Base-by-base conservation (phyloP, 2,888 invertebrate genomes). In the Plagodis dolabraria region DNA sequence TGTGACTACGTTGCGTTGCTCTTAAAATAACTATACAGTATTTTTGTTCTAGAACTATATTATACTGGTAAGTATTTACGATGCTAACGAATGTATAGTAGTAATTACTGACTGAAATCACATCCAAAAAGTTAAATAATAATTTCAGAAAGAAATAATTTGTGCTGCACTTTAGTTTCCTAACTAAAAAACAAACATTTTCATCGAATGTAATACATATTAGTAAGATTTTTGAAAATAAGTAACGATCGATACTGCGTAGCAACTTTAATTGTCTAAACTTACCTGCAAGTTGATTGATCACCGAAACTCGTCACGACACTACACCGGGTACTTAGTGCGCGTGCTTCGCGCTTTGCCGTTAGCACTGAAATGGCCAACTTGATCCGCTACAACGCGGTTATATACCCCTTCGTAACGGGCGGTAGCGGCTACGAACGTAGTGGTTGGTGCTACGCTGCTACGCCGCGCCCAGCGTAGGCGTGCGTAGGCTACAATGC, bases 381-480 rank as follows among this genome's bases (percentile, higher is more conserved):
- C 69, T 66, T 68, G 70, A 67, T 70, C 67, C 70, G 67, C 69
- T 66, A 68, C 61, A 64, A 66, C 71, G 69, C 75, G 52, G 74
- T 85, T 89, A 79, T 89, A 89, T 89, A 87, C 72, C 71, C 68
- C 45, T 33, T 7, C 43, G 46, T 46, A 52, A n/a, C 53, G 56
- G 52, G 53, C 53, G 45, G 46, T 33, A 12, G 22, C 5, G 50
- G 22, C 55, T 53, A 53, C 52, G 48, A 52, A 48, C 56, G 53
- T 34, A 53, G 54, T 43, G 68, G 66, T 63, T 85, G 87, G 85
- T 80, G 79, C 82, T 83, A 83, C 80, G 71, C 42, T 77, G 83
- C 83, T 83, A 81, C 86, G 87, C 89, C 86, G 87, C 71, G 75
- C 89, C 86, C 87, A 69, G 73, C 87, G 91, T 91, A 86, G 92